A percentile compares a stretch with the other conserved stretches of the same genome.
phyloP scores from a whole-genome alignment of 2,888 invertebrate genomes.

The Synanthedon myopaeformis region DNA sequence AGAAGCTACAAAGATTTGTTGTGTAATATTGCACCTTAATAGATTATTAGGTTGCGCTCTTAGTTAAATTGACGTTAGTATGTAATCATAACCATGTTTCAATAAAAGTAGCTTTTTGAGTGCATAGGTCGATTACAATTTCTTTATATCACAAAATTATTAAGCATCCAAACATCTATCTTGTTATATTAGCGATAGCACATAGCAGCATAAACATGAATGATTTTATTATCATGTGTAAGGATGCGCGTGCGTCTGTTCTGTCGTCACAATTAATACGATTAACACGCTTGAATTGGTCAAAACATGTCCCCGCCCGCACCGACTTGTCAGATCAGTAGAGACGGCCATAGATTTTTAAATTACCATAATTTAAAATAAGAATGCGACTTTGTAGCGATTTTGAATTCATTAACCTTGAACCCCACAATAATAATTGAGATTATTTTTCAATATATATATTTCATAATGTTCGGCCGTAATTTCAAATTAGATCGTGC shows the following conservation, averaged over 20 bases:
- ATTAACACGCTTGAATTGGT: constrained; percentile 61
- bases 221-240: not conserved
- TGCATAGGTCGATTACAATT: not conserved
- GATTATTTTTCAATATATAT: no score
- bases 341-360: constrained; percentile 17
- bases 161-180: no score
- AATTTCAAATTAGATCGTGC: no score
- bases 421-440: not conserved
- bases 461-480: no score
- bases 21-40: no score
- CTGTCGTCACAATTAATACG: constrained; percentile 48
- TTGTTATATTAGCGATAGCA: not conserved
- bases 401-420: not conserved
- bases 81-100: no score
- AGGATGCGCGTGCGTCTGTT: constrained; percentile 26
- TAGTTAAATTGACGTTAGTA: no score
- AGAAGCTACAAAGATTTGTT: no score
- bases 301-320: constrained; percentile 48
- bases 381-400: not conserved
- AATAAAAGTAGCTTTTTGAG: no score
- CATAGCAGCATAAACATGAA: not conserved
- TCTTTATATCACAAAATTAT: not conserved
- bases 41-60: no score
- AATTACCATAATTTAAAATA: not conserved
- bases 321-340: constrained; percentile 20